Evolutionary conservation across 2,797 vertebrate genomes (phyloP).

Genomic region (Hylomyscus alleni): DNA sequence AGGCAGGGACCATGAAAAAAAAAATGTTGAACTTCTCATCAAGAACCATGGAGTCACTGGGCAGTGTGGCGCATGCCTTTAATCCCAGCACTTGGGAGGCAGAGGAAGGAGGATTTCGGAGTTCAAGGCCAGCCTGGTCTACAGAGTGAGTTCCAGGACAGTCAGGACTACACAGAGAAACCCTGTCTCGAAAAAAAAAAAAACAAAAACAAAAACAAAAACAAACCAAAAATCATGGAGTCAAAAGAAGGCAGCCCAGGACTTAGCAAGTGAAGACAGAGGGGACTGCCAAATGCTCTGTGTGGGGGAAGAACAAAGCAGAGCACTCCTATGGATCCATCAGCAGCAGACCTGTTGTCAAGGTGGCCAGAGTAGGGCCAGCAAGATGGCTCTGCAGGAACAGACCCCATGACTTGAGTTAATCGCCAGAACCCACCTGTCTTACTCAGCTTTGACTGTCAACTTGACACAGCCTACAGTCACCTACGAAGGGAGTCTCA

Average conservation of each 20-base stretch:
- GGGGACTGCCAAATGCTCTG: not conserved
- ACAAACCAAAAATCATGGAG: not conserved
- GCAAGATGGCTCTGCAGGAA: not conserved
- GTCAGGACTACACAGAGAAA: no score
- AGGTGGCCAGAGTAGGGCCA: not conserved
- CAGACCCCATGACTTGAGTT: not conserved
- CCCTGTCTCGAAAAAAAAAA: no score
- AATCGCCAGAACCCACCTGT: not conserved
- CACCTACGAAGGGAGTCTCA: not conserved
- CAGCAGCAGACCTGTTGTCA: not conserved
- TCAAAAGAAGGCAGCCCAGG: not conserved
- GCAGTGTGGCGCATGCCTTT: no score
- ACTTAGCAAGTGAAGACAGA: not conserved
- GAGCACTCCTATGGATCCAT: not conserved
- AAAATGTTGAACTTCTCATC: not conserved
- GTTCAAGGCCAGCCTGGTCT: no score
- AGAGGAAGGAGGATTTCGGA: no score
- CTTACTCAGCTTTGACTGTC: not conserved
- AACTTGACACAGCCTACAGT: not conserved
- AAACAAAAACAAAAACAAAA: no score
- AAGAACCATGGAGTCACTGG: not conserved
- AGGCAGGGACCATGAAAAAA: not conserved
- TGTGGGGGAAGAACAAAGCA: not conserved
- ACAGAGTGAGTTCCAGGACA: no score
- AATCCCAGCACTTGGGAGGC: no score